Conservation (phyloP, 2,888 invertebrate species). For the Drosophila anceps region DNA sequence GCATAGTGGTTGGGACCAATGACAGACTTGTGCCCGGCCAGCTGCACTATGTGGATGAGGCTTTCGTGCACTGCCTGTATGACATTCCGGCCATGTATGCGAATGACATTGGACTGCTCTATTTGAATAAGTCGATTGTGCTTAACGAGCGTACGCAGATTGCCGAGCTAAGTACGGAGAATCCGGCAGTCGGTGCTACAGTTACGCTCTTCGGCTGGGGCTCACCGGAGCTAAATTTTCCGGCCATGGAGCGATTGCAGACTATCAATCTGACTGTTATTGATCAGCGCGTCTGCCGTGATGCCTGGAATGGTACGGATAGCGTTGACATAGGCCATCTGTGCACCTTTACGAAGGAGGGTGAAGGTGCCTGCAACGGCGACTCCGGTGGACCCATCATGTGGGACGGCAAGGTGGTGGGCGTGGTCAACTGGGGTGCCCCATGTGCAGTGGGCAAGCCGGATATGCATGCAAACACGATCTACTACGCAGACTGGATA, state of each 20-base stretch:
- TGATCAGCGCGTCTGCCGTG: slow-evolving; percentile 86
- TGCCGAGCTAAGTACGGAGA: slow-evolving; percentile 84
- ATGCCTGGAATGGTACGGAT: slow-evolving; percentile 84
- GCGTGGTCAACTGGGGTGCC: slow-evolving; percentile 81
- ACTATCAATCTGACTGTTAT: slow-evolving; percentile 86
- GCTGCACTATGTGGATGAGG: slow-evolving; percentile 43
- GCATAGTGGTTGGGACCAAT: slow-evolving; percentile 75
- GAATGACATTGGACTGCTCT: slow-evolving; percentile 89
- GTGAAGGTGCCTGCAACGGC: slow-evolving; percentile 86
- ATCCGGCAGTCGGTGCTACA: slow-evolving; percentile 85
- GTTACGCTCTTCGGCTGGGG: slow-evolving; percentile 88
- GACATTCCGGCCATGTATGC: slow-evolving; percentile 69
- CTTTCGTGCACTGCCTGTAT: slow-evolving; percentile 68
- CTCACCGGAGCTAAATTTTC: slow-evolving; percentile 85
- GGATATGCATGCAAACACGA: slow-evolving; percentile 78
- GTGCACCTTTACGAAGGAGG: slow-evolving; percentile 87
- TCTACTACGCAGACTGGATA: slow-evolving; percentile 79
- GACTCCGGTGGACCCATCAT: slow-evolving; percentile 81
- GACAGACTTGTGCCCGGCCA: slow-evolving; percentile 64
- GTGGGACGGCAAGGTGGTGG: slow-evolving; percentile 70
- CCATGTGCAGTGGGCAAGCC: slow-evolving; percentile 80
- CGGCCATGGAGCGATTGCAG: slow-evolving; percentile 86
- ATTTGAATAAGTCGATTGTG: slow-evolving; percentile 86
- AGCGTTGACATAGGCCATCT: slow-evolving; percentile 87
- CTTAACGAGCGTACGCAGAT: slow-evolving; percentile 86